Conservation (phyloP, 2,888 invertebrate species). For the Thecophora atra region DNA sequence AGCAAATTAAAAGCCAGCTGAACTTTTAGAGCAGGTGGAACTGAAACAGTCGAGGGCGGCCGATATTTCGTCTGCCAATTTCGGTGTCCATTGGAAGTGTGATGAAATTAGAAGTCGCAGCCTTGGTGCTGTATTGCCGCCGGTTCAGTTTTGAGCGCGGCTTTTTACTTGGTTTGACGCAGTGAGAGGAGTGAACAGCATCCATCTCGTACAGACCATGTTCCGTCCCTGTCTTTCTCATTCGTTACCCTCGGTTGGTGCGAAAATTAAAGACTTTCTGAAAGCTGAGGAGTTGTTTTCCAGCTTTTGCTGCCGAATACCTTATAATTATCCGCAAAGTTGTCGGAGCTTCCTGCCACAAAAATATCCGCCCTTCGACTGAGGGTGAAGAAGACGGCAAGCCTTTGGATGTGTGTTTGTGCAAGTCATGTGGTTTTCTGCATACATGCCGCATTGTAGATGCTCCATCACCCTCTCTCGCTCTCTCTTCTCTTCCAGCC, state of each 20-base stretch:
- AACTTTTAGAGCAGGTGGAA: background rate
- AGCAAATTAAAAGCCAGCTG: background rate
- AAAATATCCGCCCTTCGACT: background rate
- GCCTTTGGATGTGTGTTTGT: background rate
- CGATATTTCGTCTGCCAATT: background rate
- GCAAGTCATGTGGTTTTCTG: background rate
- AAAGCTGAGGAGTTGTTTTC: background rate
- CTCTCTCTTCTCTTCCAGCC: background rate
- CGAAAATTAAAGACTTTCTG: conserved; percentile 15
- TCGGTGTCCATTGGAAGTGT: conserved; percentile 18
- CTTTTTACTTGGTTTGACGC: too few relatives aligned
- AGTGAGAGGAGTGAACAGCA: too few relatives aligned
- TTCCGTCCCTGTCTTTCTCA: too few relatives aligned
- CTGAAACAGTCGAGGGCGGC: background rate
- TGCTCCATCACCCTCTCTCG: background rate
- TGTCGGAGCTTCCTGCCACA: background rate
- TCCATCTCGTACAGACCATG: too few relatives aligned
- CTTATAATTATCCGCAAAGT: conserved; percentile 30
- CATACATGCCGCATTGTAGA: background rate
- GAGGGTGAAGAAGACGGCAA: background rate
- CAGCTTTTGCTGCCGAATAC: conserved; percentile 3
- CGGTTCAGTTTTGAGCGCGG: too few relatives aligned
- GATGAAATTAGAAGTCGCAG: conserved; percentile 29
- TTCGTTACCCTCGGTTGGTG: background rate
- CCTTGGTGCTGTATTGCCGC: too few relatives aligned